Conservation (phyloP, 1,140 invertebrate genomes). For the Drosophila gunungcola region DNA sequence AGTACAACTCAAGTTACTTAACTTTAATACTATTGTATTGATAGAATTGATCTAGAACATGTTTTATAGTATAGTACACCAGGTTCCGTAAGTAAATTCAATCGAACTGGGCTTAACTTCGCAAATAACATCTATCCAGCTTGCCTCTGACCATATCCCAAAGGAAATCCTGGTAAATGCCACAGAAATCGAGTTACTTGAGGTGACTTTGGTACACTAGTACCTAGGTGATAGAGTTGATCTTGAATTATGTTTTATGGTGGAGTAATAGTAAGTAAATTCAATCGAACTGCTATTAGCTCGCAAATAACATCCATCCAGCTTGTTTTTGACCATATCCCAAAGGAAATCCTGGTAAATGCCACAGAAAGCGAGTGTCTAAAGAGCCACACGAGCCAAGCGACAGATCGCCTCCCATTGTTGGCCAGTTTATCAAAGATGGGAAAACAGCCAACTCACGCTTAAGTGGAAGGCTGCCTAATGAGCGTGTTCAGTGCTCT, state of each 20-base stretch:
- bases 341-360: not conserved
- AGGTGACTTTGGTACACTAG: too few relatives aligned
- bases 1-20: not conserved
- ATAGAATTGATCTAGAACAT: too few relatives aligned
- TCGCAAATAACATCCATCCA: not conserved
- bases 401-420: constrained; percentile 6
- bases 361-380: not conserved
- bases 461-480: constrained; percentile 73
- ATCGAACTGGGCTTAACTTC: not conserved
- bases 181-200: not conserved
- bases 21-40: too few relatives aligned
- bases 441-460: constrained; percentile 69
- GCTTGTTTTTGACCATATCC: not conserved
- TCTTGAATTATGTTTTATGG: too few relatives aligned
- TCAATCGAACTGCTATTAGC: not conserved
- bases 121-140: not conserved
- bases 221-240: too few relatives aligned
- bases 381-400: constrained; percentile 30
- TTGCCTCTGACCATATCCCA: not conserved
- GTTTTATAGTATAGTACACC: too few relatives aligned
- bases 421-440: constrained; percentile 56
- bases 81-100: too few relatives aligned
- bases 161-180: not conserved
- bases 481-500: constrained; percentile 46
- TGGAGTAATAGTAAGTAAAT: too few relatives aligned